Conservation (phyloP, 2,888 invertebrate genomes). For the Tyria jacobaeae region DNA sequence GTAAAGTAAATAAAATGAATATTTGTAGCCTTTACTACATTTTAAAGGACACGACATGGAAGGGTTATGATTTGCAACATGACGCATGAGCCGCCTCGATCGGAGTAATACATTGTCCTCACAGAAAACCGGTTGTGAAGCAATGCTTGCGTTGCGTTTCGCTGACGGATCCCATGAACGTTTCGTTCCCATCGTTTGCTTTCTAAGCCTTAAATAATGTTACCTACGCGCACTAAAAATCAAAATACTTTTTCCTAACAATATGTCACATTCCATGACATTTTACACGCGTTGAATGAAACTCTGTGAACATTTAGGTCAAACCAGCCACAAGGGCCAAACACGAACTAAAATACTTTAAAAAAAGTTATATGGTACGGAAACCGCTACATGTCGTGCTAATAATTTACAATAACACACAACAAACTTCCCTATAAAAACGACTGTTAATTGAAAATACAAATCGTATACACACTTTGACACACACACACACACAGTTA, state of each 20-base stretch:
- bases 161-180: too few species aligned
- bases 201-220: too few species aligned
- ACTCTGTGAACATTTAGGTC: not conserved
- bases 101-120: too few species aligned
- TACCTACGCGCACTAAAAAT: too few species aligned
- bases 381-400: not conserved
- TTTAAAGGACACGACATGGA: too few species aligned
- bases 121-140: too few species aligned
- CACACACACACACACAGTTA: not conserved
- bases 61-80: too few species aligned
- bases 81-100: too few species aligned
- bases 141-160: too few species aligned
- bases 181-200: too few species aligned
- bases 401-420: constrained; percentile 11
- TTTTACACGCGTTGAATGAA: not conserved
- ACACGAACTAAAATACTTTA: constrained; percentile 6
- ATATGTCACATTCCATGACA: not conserved
- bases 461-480: not conserved
- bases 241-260: not conserved
- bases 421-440: constrained; percentile 6
- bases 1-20: too few species aligned
- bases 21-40: too few species aligned
- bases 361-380: not conserved
- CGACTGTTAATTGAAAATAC: constrained; percentile 6
- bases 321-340: not conserved